These are phyloP conservation scores for Hydrozoanthus tunicans DNA, from an alignment of 64 coral and sea anemone species.

Conservation along the genomic window DNA sequence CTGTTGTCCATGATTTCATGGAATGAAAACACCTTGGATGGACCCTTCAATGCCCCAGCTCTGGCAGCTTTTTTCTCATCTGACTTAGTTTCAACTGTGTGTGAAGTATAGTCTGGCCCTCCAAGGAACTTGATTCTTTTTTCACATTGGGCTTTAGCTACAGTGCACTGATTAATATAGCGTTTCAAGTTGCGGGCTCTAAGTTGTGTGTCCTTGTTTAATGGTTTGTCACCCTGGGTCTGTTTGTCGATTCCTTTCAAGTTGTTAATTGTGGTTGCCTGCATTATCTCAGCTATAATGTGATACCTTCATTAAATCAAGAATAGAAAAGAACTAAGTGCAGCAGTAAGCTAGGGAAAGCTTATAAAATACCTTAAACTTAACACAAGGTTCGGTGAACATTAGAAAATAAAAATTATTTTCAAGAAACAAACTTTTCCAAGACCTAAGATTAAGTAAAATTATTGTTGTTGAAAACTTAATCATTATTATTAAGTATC, in stretches of 20 bases:
- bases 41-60: not conserved
- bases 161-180: constrained; percentile 99
- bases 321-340: not conserved
- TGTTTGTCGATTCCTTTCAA: constrained; percentile 89
- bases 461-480: too few species aligned
- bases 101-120: constrained; percentile 91
- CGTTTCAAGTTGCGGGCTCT: constrained; percentile 95
- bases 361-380: too few species aligned
- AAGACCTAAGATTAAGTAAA: too few species aligned
- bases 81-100: constrained; percentile 54
- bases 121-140: constrained; percentile 90
- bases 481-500: too few species aligned
- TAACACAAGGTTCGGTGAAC: too few species aligned
- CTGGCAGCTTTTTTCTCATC: constrained; percentile 35
- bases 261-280: constrained; percentile 98
- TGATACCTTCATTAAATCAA: constrained; percentile 76
- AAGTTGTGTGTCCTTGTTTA: constrained; percentile 86
- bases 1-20: constrained; percentile 97
- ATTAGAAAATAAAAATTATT: too few species aligned
- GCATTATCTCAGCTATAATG: constrained; percentile 99
- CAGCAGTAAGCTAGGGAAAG: too few species aligned
- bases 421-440: too few species aligned
- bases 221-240: constrained; percentile 66
- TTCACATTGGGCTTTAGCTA: constrained; percentile 96
- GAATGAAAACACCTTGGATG: constrained; percentile 83